A percentile compares a stretch with the other conserved stretches of the same genome.
Conservation (phyloP, 2,888 invertebrate species). For the Cactoblastis cactorum region DNA sequence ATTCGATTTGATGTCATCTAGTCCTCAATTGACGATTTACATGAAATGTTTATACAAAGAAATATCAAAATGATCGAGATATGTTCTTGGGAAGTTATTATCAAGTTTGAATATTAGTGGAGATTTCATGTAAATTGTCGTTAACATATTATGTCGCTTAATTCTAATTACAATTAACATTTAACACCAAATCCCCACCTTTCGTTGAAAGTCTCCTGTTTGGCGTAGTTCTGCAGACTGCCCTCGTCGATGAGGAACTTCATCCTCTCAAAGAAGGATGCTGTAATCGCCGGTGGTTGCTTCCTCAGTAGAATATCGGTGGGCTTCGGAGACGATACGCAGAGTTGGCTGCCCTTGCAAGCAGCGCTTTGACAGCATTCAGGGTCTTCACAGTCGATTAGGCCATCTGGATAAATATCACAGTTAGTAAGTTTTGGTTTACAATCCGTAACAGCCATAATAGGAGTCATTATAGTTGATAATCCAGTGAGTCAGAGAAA, state of each 20-base stretch:
- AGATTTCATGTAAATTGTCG: constrained; percentile 17
- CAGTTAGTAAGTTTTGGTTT: too few relatives aligned
- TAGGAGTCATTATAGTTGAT: too few relatives aligned
- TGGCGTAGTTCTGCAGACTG: constrained; percentile 98
- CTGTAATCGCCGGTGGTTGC: constrained; percentile 97
- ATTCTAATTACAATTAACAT: constrained; percentile 49
- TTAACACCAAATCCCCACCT: constrained; percentile 84
- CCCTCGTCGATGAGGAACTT: constrained; percentile 99
- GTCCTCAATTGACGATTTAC: constrained; percentile 4
- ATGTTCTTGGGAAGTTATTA: too few relatives aligned
- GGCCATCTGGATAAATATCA: constrained; percentile 85
- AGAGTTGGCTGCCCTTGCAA: constrained; percentile 92
- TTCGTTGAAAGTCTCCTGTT: constrained; percentile 97
- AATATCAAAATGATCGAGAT: too few relatives aligned
- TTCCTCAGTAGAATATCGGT: constrained; percentile 96
- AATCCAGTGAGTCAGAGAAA: too few relatives aligned
- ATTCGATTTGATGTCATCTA: constrained; percentile 13
- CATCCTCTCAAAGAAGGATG: constrained; percentile 98
- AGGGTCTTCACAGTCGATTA: constrained; percentile 98
- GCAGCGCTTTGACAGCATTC: constrained; percentile 94
- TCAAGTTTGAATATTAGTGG: not conserved
- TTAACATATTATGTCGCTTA: constrained; percentile 14
- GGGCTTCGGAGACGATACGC: constrained; percentile 96
- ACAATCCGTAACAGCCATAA: too few relatives aligned
- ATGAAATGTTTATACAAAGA: not conserved